Conservation (phyloP, 2,113 vertebrate genomes). For the Oncorhynchus nerka region DNA sequence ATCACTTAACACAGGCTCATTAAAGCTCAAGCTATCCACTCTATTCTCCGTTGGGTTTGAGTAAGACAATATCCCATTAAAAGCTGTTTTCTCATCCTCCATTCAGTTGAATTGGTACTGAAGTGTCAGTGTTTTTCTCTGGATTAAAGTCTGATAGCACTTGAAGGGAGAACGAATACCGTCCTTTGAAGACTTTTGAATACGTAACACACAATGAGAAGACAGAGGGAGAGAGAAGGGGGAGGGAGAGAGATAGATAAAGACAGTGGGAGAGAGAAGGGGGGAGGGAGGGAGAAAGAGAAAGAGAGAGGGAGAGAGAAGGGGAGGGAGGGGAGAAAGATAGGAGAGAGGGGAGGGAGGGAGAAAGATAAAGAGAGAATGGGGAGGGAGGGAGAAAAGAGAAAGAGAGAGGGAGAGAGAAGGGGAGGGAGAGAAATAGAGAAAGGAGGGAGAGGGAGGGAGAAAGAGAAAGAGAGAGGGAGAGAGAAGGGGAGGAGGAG, state of each 20-base stretch:
- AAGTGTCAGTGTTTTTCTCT: conserved; percentile 68
- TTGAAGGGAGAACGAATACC: conserved; percentile 61
- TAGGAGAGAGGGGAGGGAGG: neutral
- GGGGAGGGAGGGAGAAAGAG: neutral
- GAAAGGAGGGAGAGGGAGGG: neutral
- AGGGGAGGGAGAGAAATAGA: no score
- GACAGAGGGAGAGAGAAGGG: conserved; percentile 4
- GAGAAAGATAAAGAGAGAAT: neutral
- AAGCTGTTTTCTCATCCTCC: conserved; percentile 58
- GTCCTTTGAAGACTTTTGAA: conserved; percentile 64
- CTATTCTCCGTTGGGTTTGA: conserved; percentile 71
- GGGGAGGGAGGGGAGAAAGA: no score
- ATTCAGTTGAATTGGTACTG: conserved; percentile 62
- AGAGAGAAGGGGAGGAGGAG: neutral
- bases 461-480: neutral
- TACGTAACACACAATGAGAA: conserved; percentile 38
- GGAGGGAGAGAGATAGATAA: conserved; percentile 12
- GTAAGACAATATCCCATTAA: conserved; percentile 76
- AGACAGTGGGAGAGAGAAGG: neutral
- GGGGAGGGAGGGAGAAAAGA: neutral
- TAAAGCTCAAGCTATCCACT: conserved; percentile 71
- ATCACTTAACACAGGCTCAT: conserved; percentile 73
- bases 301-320: neutral
- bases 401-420: neutral
- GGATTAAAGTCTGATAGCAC: conserved; percentile 77